Base-by-base conservation (phyloP, 2,888 invertebrate genomes). In the Mythimna ferrago region DNA sequence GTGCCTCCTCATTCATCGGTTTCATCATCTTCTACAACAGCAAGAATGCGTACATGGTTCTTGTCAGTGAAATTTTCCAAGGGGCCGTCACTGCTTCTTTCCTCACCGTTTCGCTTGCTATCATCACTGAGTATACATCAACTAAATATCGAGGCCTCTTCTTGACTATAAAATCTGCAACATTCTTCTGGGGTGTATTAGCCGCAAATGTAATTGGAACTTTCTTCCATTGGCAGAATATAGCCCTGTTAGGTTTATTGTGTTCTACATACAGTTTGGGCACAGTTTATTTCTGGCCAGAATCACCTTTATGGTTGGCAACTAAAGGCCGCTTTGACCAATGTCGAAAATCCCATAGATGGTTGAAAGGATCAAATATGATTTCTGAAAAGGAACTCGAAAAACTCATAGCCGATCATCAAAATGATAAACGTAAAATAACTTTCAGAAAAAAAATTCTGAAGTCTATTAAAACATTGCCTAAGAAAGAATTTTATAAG, bases 291-390 rank as follows among this genome's bases (percentile, higher is more conserved):
- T 66, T 87, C 10, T 86, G 87, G 85, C 89, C 91, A 0, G 91
- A 91, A 56, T 90, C 91, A 1, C 91, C 91, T 0, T 73, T 81
- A 5, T 89, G 88, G 87, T 56, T 88, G 32, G 86, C 81, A 7
- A 67, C 26, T 9, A 67, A 76, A 71, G 63, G 72, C 1, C 70
- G 69, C 16, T 73, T 70, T 54, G 80, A 82, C 0, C n/a, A 80
- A 21, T 85, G 86, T 16, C 57, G 75, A 9, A 54, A 32, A 38
- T 68, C 86, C 2, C 86, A 87, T 66, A 72, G 82, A 51, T 88
- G 88, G 87, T 53, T 86, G 4, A 87, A 86, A 71, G 88, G 88
- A 19, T 56, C 48, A 9, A 62, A 67, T 5, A 66, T 54, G 57
- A 60, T 70, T 26, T 65, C 88, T 7, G 83, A 85, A 70, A 75